A percentile compares a stretch with the other conserved stretches of the same genome.
Evolutionary conservation across 2,797 vertebrate species (phyloP).

Genomic region (Pogoniulus pusillus): DNA sequence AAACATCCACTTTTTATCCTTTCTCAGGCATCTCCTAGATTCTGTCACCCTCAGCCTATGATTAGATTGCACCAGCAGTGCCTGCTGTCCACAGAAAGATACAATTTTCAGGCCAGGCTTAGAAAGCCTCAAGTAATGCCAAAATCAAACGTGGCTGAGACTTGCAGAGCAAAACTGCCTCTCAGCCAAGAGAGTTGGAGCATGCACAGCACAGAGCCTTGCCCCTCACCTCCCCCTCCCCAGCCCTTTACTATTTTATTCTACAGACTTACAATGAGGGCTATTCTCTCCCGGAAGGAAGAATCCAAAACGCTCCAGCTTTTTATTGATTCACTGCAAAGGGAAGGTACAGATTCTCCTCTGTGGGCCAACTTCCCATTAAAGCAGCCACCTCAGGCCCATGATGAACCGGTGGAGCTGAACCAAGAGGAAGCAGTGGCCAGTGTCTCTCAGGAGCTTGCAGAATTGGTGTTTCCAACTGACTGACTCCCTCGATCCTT

Average conservation of each 20-base stretch:
- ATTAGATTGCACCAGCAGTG: neutral
- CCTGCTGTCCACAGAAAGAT: neutral
- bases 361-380: neutral
- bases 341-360: slow-evolving; percentile 21
- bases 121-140: neutral
- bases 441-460: neutral
- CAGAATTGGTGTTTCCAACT: neutral
- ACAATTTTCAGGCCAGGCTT: neutral
- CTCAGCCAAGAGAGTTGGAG: neutral
- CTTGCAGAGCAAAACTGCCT: neutral
- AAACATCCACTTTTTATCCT: neutral
- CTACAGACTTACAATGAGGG: neutral
- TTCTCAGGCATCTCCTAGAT: neutral
- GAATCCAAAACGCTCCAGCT: neutral
- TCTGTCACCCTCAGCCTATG: neutral
- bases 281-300: slow-evolving; percentile 11
- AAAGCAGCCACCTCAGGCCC: neutral
- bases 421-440: slow-evolving; percentile 6
- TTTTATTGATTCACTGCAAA: neutral
- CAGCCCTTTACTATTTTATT: neutral
- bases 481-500: neutral
- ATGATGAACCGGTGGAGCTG: neutral
- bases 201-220: accelerated
- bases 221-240: neutral
- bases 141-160: neutral